Percentiles rank a stretch among this genome's conserved stretches.
Evolutionary conservation across 92 coral and sea anemone species (phyloP).

Genomic region (Porites divaricata): DNA sequence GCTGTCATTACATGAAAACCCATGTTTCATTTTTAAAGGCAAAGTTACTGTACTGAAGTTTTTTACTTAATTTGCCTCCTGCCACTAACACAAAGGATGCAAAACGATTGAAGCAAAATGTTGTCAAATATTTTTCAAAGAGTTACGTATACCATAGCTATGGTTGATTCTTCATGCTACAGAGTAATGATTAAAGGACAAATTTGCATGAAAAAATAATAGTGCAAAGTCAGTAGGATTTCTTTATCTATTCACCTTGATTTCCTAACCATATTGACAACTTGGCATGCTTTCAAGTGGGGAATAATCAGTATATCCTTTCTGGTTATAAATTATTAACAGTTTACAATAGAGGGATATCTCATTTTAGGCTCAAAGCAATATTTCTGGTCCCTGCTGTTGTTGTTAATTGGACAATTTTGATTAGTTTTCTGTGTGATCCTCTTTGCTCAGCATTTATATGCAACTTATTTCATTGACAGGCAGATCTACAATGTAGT

Average conservation of each 20-base stretch:
- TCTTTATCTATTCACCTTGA: background rate
- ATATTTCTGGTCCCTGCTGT: background rate
- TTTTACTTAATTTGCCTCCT: no score
- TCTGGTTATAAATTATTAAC: constrained; percentile 11
- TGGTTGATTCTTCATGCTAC: no score
- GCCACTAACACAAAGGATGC: no score
- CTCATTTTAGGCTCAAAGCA: background rate
- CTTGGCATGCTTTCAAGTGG: constrained; percentile 13
- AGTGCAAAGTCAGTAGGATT: background rate
- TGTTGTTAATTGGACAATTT: background rate
- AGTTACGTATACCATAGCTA: no score
- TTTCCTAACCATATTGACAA: background rate
- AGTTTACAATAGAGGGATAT: background rate
- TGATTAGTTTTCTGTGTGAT: constrained; percentile 10
- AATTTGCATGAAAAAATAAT: no score
- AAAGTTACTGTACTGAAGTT: no score
- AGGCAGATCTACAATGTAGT: background rate
- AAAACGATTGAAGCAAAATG: no score
- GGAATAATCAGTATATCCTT: background rate
- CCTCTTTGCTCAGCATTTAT: background rate
- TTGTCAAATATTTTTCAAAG: no score
- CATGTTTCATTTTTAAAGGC: no score
- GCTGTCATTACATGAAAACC: no score
- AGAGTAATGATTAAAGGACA: no score
- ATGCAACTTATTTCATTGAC: background rate